phyloP scores from a whole-genome alignment of 2,888 invertebrate genomes.

The Ornithoptera priamus region DNA sequence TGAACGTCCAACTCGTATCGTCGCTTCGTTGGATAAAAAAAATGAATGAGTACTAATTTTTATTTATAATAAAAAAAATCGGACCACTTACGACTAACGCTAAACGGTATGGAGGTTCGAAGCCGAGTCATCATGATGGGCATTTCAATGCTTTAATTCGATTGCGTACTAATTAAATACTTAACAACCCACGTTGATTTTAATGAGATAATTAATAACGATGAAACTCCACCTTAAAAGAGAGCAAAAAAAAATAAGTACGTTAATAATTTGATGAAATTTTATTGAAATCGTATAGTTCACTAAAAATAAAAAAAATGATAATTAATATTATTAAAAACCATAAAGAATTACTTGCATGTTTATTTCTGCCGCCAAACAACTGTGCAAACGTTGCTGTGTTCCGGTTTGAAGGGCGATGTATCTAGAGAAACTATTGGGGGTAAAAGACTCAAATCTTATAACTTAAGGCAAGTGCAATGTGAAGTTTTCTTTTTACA shows the following conservation, averaged over 20 bases:
- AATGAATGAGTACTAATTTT: neutral
- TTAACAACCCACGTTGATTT: constrained; percentile 30
- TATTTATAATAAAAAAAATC: neutral
- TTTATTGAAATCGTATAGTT: neutral
- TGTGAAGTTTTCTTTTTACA: no score
- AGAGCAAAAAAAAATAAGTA: neutral
- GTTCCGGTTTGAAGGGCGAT: no score
- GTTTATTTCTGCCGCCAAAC: no score
- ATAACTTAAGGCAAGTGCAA: no score
- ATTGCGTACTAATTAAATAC: constrained; percentile 27
- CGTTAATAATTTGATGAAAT: neutral
- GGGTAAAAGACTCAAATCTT: no score
- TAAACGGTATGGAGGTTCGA: constrained; percentile 30
- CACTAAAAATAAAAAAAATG: neutral
- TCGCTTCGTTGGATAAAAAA: no score
- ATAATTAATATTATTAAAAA: no score
- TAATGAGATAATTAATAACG: constrained; percentile 41
- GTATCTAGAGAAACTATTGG: no score
- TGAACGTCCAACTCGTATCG: no score
- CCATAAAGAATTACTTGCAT: no score
- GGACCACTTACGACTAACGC: constrained; percentile 17
- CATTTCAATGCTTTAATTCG: constrained; percentile 28
- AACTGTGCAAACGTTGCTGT: no score
- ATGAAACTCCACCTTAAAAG: constrained; percentile 15
- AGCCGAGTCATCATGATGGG: constrained; percentile 56